phyloP scores from a whole-genome alignment of 2,113 vertebrate species.

The Cephalopterus ornatus region DNA sequence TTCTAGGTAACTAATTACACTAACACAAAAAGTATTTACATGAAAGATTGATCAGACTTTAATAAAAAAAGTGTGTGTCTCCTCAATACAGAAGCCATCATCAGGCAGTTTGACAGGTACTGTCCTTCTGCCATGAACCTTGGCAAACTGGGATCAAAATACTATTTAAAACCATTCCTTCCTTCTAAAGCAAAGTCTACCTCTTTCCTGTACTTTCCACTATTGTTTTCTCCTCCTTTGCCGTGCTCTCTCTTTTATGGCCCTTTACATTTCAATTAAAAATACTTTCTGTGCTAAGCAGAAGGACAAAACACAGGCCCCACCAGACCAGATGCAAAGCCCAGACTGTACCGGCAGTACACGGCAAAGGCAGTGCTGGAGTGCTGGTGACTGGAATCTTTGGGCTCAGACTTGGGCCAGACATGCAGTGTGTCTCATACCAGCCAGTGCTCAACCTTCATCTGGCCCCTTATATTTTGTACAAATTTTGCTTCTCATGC shows the following conservation, averaged over 20 bases:
- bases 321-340: neutral
- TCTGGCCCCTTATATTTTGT: neutral
- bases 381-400: neutral
- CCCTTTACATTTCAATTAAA: neutral
- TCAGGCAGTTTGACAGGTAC: neutral
- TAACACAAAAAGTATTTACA: neutral
- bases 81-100: neutral
- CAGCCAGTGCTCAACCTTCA: neutral
- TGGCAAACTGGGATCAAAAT: neutral
- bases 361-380: fast-evolving
- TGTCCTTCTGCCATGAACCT: neutral
- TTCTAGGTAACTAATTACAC: neutral
- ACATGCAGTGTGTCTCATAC: neutral
- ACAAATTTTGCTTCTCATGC: neutral
- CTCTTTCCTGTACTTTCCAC: neutral
- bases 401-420: neutral
- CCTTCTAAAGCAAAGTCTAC: neutral
- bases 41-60: neutral
- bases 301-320: neutral
- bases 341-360: neutral
- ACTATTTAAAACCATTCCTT: neutral
- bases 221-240: neutral
- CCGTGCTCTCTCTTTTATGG: neutral
- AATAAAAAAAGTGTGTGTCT: neutral
- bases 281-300: neutral